Conservation (phyloP, 2,888 invertebrate species). For the Lycia hirtaria region DNA sequence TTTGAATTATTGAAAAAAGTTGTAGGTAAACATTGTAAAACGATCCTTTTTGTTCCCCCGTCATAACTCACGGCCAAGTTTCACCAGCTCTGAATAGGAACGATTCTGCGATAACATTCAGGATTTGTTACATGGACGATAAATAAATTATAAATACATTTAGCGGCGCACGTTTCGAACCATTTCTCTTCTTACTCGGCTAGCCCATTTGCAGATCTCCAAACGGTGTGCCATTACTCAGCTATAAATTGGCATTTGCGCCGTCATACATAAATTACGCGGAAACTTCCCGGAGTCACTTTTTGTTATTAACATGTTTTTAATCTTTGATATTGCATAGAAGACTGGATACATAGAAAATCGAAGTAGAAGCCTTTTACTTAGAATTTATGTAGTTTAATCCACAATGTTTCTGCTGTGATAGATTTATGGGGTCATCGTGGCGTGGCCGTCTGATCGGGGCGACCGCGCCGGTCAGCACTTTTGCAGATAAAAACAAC, state of each 20-base stretch:
- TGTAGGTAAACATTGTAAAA: constrained; percentile 11
- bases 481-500: constrained; percentile 34
- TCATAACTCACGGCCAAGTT: constrained; percentile 56
- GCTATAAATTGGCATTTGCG: constrained; percentile 85
- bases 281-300: constrained; percentile 76
- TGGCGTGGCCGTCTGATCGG: constrained; percentile 44
- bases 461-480: constrained; percentile 35
- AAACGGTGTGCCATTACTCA: constrained; percentile 83
- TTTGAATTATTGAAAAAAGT: constrained; percentile 3
- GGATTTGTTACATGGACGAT: constrained; percentile 76
- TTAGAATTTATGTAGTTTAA: constrained; percentile 56
- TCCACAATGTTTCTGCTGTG: constrained; percentile 53
- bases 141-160: constrained; percentile 85
- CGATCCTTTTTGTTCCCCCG: constrained; percentile 36
- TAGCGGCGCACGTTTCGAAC: constrained; percentile 76
- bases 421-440: constrained; percentile 56
- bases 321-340: constrained; percentile 47
- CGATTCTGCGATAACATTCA: constrained; percentile 71
- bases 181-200: constrained; percentile 83
- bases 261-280: constrained; percentile 84
- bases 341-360: constrained; percentile 22
- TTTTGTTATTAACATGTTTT: constrained; percentile 61
- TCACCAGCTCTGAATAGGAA: constrained; percentile 51
- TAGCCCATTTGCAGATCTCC: constrained; percentile 84
- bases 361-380: constrained; percentile 31